Evolutionary conservation across 2,113 vertebrate genomes (phyloP), one percentile per base, ranked within the genome.

Genomic region (Acrocephalus arundinaceus): DNA sequence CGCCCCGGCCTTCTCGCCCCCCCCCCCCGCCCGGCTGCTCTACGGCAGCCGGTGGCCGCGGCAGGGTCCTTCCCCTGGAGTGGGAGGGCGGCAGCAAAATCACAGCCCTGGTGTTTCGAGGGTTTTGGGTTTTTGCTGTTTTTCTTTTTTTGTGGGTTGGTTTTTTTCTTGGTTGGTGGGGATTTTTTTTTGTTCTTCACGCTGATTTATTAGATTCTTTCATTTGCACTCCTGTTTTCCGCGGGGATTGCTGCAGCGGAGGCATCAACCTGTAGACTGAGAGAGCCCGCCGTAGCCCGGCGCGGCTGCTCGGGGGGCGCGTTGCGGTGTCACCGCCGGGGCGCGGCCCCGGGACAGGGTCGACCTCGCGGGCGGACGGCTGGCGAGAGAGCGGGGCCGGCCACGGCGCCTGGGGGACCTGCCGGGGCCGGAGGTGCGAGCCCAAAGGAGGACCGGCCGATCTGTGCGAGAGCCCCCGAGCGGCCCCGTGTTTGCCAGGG

Each of bases 231-330:
- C 62, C 31, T 24, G 59, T 54, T 78, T 81, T 52, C 51, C 63
- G 15, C 24, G 67, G 41, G 51, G 46, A 71, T 22, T 59, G 30
- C 80, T 84, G 88, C 85, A 35, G 63, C 59, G 43, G 67, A 94
- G 79, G 72, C 35, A 85, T 90, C 91, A 77, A 93, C 79, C 90
- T 66, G 96, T 85, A 77, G 83, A 22, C 89, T 58, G 35, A 35
- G 52, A 41, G 31, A 9, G 41, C 48, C 54, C 27, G 33, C 82
- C 37, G 81, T 89, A 76, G 66, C 80, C 55, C 55, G 49, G 85
- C 65, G 58, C 77, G 19, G 65, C 58, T n/a, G 82, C n/a, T 87
- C 28, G 22, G 22, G 24, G 65, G 31, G 83, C 46, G 37, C 74
- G 68, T 18, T 61, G 87, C 73, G 68, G 58, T 33, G 68, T 22